Evolutionary conservation across 2,113 vertebrate genomes (phyloP).

Genomic region (Zosterops lateralis): DNA sequence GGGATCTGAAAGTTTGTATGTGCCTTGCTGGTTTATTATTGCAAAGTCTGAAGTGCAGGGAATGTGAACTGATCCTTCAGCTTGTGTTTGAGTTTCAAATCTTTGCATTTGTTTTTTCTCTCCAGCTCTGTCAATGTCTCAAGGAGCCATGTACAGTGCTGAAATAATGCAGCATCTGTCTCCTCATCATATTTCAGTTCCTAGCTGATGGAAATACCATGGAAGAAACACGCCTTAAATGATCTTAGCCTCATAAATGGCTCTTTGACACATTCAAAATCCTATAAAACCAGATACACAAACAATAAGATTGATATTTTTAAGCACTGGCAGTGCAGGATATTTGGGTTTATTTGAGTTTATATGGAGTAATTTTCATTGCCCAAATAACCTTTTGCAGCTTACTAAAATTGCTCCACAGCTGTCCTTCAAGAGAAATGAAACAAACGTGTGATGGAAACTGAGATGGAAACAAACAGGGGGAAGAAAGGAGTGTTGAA

Average conservation of each 20-base stretch:
- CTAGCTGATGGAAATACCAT: neutral
- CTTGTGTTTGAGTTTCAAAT: neutral
- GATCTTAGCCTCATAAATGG: conserved; percentile 1
- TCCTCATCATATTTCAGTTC: neutral
- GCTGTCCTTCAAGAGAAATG: neutral
- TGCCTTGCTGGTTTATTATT: conserved; percentile 34
- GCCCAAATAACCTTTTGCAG: neutral
- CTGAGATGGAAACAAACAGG: neutral
- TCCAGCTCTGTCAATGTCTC: neutral
- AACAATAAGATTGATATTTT: neutral
- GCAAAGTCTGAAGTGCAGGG: neutral
- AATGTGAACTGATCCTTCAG: neutral
- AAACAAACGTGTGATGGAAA: neutral
- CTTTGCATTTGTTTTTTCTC: neutral
- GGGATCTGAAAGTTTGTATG: conserved; percentile 1
- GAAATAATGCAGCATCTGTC: conserved; percentile 17
- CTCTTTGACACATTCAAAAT: neutral
- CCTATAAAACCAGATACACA: neutral
- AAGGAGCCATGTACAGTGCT: neutral
- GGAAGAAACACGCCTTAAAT: neutral
- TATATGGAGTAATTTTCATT: neutral
- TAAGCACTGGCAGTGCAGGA: neutral
- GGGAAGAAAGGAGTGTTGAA: neutral
- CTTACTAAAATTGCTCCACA: neutral
- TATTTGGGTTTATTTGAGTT: conserved; percentile 1